Base-by-base conservation (phyloP, 2,888 invertebrate species). In the Falcaria lacertinaria region DNA sequence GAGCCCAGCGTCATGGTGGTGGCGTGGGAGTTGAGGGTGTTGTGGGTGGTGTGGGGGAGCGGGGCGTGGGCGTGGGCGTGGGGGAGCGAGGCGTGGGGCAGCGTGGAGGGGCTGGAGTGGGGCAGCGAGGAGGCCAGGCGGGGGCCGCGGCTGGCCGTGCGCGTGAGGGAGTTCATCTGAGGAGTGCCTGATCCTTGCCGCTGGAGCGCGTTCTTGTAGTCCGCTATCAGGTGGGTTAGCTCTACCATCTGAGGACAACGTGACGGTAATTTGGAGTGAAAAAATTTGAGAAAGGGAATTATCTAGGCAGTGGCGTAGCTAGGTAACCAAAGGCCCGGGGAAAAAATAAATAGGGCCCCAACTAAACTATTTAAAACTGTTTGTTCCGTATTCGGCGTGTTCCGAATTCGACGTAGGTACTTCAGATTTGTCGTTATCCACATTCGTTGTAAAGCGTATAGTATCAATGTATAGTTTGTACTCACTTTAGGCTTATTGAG, bases 161-260 rank as follows among this genome's bases (percentile, higher is more conserved):
- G 86, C 0, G 95, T 94, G 6, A 96, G 88, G 0, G 95, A 94
- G 69, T 93, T 94, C 91, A 95, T 92, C 57, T 94, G 94, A 0
- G 96, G 96, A 0, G 96, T 95, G 4, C 94, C 94, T 0, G 94
- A 92, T 45, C 93, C 92, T 43, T 94, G 93, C 28, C 94, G 94
- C 0, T 94, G 94, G 57, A 96, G 77, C 0, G 96, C 95, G 87
- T 97, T 97, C 93, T 97, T 97, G 80, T 97, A 97, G 84, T 97
- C 97, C 16, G 97, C 97, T 69, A 97, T 97, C 17, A 97, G 90
- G 51, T 97, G 91, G 0, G 97, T 97, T 46, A 97, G 92, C 89
- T 97, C 97, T 43, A 95, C 91, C 81, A 97, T 97, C 94, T 94
- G 82, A 4, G 2, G n/a, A 22, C 4, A 8, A 14, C 16, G 17